Conservation (phyloP, 2,113 vertebrate genomes). For the Megaceryle maxima region DNA sequence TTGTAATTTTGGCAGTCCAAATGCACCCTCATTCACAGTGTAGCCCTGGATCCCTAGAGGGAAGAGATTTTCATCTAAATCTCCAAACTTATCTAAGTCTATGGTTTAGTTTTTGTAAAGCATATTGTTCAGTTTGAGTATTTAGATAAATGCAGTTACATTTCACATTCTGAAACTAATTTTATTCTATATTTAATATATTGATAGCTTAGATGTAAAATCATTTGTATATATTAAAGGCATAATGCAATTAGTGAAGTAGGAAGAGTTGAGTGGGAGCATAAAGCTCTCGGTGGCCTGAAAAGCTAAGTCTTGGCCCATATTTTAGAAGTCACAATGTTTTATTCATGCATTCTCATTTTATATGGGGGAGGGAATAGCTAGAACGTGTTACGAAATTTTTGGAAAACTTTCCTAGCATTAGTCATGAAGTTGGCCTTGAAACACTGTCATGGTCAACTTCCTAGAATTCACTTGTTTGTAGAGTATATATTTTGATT, state of each 20-base stretch:
- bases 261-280: slow-evolving; percentile 24
- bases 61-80: slow-evolving; percentile 41
- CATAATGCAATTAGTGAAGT: slow-evolving; percentile 64
- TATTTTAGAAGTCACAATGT: slow-evolving; percentile 52
- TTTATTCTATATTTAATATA: slow-evolving; percentile 82
- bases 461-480: slow-evolving; percentile 52
- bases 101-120: slow-evolving; percentile 58
- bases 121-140: slow-evolving; percentile 51
- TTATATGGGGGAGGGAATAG: slow-evolving; percentile 42
- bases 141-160: slow-evolving; percentile 49
- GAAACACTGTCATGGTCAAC: slow-evolving; percentile 14
- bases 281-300: slow-evolving; percentile 1
- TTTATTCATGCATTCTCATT: slow-evolving; percentile 44
- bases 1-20: not conserved
- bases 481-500: slow-evolving; percentile 58
- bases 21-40: not conserved
- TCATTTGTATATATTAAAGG: slow-evolving; percentile 74
- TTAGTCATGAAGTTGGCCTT: slow-evolving; percentile 39
- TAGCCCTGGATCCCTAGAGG: not conserved
- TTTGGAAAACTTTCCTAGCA: slow-evolving; percentile 43
- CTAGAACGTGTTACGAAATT: slow-evolving; percentile 29
- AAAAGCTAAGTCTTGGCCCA: not conserved
- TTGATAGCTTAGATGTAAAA: slow-evolving; percentile 72
- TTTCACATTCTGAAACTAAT: slow-evolving; percentile 72
- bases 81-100: slow-evolving; percentile 9